Base-by-base conservation (phyloP, 1,140 invertebrate species). In the Mercenaria mercenaria region DNA sequence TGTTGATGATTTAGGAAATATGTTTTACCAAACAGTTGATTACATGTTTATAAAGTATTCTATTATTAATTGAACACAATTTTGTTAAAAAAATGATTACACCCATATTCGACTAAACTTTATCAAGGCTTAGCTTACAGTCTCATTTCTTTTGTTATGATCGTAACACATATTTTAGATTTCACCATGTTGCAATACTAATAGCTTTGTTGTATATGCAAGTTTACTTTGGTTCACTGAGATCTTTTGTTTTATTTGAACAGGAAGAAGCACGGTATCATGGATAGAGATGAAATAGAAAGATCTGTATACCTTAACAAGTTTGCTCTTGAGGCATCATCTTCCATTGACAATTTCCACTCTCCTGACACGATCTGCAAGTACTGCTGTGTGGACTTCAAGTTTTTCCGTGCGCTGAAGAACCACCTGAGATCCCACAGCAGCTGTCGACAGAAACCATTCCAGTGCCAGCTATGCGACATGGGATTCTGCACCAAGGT, bases 201-300 rank as follows among this genome's bases (percentile, higher is more conserved):
- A n/a, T n/a, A n/a, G n/a, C n/a, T n/a, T n/a, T n/a, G n/a, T n/a
- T n/a, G n/a, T n/a, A n/a, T n/a, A n/a, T n/a, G n/a, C n/a, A n/a
- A n/a, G n/a, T n/a, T n/a, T n/a, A n/a, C n/a, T n/a, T n/a, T n/a
- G n/a, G n/a, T n/a, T n/a, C n/a, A n/a, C n/a, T n/a, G n/a, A n/a
- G n/a, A n/a, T n/a, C n/a, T n/a, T n/a, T n/a, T n/a, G n/a, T 64
- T 4, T 64, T 52, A 15, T 76, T 2, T 74, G 93, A 84, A 23
- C 88, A 95, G 96, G 81, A 99, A 96, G 96, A 98, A 96, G 0
- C 99, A 99, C 94, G 97, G 97, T 0, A 98, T 98, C 96, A 96
- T 97, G 67, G 97, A 97, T 3, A 97, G 98, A 69, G 98, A 99
- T 85, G 98, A 99, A 90, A 97, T 99, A 0, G 98, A 98, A 94